Conservation (phyloP, 2,113 vertebrate species). For the Plestiodon gilberti region DNA sequence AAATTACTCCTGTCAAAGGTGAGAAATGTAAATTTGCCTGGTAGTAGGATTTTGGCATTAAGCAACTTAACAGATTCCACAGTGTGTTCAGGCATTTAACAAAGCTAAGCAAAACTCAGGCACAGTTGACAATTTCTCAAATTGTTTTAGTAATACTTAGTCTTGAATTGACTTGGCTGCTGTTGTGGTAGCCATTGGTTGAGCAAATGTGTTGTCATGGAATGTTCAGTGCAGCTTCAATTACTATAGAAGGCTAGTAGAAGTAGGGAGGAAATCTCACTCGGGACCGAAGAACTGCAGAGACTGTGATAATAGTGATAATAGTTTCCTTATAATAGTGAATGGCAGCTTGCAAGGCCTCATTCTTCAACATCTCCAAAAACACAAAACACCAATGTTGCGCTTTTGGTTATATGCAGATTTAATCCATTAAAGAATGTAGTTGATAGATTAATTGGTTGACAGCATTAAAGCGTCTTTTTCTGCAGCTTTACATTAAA, state of each 20-base stretch:
- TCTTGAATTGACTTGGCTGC: neutral
- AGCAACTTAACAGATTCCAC: neutral
- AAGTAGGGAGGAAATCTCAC: too few relatives aligned
- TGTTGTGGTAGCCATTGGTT: neutral
- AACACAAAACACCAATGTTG: neutral
- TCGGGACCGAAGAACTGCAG: neutral
- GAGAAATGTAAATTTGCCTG: constrained; percentile 40
- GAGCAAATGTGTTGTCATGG: neutral
- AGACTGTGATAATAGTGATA: too few relatives aligned
- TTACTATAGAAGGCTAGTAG: too few relatives aligned
- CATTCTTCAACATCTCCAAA: neutral
- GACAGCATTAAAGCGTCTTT: neutral
- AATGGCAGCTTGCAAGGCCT: neutral
- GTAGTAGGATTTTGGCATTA: neutral
- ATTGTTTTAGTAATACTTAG: neutral
- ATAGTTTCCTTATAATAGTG: neutral
- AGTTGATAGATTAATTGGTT: neutral
- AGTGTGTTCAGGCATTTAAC: neutral
- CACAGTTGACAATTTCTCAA: neutral
- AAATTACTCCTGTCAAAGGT: constrained; percentile 96
- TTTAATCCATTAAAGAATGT: neutral
- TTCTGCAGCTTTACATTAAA: neutral
- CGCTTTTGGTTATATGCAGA: neutral
- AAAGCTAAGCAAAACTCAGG: neutral
- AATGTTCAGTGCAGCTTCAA: neutral